Percentiles rank a stretch among this genome's conserved stretches.
Evolutionary conservation across 1,140 invertebrate genomes (phyloP).

Genomic region (Mercenaria mercenaria): DNA sequence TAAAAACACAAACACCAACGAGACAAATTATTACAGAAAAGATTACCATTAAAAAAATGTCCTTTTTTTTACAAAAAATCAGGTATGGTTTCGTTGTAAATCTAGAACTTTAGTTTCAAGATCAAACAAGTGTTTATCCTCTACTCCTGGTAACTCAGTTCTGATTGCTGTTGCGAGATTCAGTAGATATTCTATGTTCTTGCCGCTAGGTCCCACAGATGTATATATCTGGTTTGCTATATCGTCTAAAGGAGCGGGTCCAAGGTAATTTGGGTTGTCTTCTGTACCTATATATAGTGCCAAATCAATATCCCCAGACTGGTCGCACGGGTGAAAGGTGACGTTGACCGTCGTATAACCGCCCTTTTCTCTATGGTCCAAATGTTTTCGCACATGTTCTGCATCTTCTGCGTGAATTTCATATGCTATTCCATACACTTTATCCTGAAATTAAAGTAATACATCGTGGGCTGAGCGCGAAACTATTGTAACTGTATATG

Average conservation of each 20-base stretch:
- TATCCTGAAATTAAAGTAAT: slow-evolving; percentile 86
- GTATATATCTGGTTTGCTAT: slow-evolving; percentile 93
- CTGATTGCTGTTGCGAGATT: slow-evolving; percentile 93
- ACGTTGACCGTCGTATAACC: slow-evolving; percentile 79
- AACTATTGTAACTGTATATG: no score
- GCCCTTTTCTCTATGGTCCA: slow-evolving; percentile 95
- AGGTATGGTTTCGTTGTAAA: not conserved
- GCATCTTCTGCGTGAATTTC: slow-evolving; percentile 91
- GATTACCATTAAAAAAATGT: no score
- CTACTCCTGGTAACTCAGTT: slow-evolving; percentile 89
- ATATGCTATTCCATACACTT: slow-evolving; percentile 97
- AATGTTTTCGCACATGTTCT: slow-evolving; percentile 91
- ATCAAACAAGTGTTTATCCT: slow-evolving; percentile 90
- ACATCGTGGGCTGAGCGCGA: no score
- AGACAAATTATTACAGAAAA: no score
- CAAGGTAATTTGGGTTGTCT: slow-evolving; percentile 91
- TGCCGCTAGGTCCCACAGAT: slow-evolving; percentile 93
- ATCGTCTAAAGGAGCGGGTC: slow-evolving; percentile 90
- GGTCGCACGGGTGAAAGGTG: slow-evolving; percentile 77
- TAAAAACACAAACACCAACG: no score
- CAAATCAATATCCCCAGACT: slow-evolving; percentile 88
- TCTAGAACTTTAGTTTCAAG: slow-evolving; percentile 88
- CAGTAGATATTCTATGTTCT: slow-evolving; percentile 95
- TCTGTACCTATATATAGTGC: slow-evolving; percentile 94
- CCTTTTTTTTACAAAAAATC: not conserved